A percentile compares a stretch with the other conserved stretches of the same genome.
Evolutionary conservation across 2,113 vertebrate species (phyloP).

Genomic region (Entomyzon cyanotis): DNA sequence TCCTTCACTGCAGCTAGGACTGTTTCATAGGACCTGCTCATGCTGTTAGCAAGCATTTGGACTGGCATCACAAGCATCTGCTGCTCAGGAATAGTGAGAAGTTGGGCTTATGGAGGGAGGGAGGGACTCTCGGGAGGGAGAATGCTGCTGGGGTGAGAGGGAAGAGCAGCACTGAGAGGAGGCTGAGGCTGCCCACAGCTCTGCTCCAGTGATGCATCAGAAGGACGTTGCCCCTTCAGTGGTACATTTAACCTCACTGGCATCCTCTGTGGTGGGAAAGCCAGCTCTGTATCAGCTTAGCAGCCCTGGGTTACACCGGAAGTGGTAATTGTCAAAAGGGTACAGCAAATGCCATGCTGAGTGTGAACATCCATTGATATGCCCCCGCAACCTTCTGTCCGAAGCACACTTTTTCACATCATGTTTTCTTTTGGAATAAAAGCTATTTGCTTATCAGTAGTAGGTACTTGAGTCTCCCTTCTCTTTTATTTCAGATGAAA

Average conservation of each 20-base stretch:
- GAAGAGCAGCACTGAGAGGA: background rate
- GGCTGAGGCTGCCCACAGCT: background rate
- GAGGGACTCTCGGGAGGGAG: background rate
- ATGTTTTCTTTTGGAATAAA: background rate
- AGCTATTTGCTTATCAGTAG: background rate
- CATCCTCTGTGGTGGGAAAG: background rate
- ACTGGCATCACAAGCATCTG: background rate
- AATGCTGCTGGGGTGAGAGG: background rate
- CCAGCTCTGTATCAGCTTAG: background rate
- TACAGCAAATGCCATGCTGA: background rate
- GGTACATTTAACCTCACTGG: background rate
- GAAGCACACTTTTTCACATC: background rate
- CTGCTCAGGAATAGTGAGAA: background rate
- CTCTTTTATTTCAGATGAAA: background rate
- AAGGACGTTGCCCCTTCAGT: background rate
- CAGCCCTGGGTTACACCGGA: background rate
- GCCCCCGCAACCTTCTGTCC: accelerated
- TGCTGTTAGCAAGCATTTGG: background rate
- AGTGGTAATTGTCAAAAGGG: background rate
- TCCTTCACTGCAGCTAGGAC: background rate
- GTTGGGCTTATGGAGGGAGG: background rate
- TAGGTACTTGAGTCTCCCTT: background rate
- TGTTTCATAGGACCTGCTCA: background rate
- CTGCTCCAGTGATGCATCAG: background rate
- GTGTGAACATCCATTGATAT: background rate